Percentiles rank a stretch among this genome's conserved stretches.
Evolutionary conservation across 2,888 invertebrate species (phyloP).

Genomic region (Torymus texanus): DNA sequence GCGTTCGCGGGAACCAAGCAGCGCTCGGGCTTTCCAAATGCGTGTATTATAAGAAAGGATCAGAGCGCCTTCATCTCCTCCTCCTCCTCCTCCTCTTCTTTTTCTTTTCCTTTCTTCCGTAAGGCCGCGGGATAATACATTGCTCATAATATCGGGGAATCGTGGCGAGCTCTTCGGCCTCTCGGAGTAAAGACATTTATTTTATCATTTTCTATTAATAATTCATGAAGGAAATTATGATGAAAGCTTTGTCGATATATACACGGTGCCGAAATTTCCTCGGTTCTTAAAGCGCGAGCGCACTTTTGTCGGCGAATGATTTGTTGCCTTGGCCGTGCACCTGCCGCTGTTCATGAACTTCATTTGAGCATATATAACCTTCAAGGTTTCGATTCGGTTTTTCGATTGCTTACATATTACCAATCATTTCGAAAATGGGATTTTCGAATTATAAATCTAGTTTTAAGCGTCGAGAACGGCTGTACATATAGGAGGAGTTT

Average conservation of each 20-base stretch:
- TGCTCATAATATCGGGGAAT: constrained; percentile 38
- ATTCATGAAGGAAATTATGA: constrained; percentile 47
- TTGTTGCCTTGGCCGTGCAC: constrained; percentile 26
- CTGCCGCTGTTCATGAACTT: constrained; percentile 8
- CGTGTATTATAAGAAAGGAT: constrained; percentile 38
- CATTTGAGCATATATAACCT: too few relatives aligned
- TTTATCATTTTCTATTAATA: constrained; percentile 39
- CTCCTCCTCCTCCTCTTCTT: background rate
- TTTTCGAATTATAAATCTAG: constrained; percentile 17
- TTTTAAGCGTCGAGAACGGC: background rate
- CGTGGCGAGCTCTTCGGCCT: background rate
- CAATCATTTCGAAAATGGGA: constrained; percentile 26
- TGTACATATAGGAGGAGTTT: too few relatives aligned
- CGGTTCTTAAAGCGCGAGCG: background rate
- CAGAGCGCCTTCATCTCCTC: background rate
- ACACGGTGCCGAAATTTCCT: constrained; percentile 3
- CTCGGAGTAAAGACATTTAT: constrained; percentile 36
- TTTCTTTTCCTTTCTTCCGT: background rate
- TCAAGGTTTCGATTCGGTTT: background rate
- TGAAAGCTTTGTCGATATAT: constrained; percentile 6
- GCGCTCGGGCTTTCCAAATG: constrained; percentile 38
- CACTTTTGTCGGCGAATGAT: constrained; percentile 20
- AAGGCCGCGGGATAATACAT: constrained; percentile 30
- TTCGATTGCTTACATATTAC: background rate
- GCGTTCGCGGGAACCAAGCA: background rate